Evolutionary conservation across 2,888 invertebrate species (phyloP).

Genomic region (Orthonevra nobilis): DNA sequence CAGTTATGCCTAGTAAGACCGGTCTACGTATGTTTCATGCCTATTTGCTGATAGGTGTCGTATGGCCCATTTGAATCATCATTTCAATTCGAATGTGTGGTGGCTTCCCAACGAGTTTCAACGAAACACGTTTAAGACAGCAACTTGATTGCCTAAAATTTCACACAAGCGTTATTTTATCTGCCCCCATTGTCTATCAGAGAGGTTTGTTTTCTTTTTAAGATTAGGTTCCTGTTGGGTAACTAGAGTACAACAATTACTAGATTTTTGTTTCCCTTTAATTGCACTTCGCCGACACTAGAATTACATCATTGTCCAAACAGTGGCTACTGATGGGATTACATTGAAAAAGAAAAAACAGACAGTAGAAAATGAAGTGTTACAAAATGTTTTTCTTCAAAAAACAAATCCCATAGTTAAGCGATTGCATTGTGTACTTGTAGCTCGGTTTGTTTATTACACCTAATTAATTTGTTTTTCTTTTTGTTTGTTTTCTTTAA

Average conservation of each 20-base stretch:
- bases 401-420: constrained; percentile 18
- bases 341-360: too few species aligned
- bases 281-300: constrained; percentile 1
- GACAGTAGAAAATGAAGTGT: constrained; percentile 6
- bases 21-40: constrained; percentile 15
- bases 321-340: constrained; percentile 12
- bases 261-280: constrained; percentile 14
- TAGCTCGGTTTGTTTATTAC: constrained; percentile 8
- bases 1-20: constrained; percentile 46
- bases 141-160: too few species aligned
- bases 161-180: too few species aligned
- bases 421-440: constrained; percentile 23
- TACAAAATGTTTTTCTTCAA: constrained; percentile 34
- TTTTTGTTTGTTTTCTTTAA: constrained; percentile 10
- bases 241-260: neutral
- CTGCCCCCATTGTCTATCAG: neutral
- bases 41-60: constrained; percentile 21
- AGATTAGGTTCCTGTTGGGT: constrained; percentile 8
- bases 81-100: too few species aligned
- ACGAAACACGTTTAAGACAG: too few species aligned
- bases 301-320: constrained; percentile 37
- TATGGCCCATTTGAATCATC: neutral
- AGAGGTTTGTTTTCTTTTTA: neutral
- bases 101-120: too few species aligned
- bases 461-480: too few species aligned